A percentile compares a stretch with the other conserved stretches of the same genome.
phyloP scores from a whole-genome alignment of 1,140 invertebrate genomes.

The Lucilia cuprina region DNA sequence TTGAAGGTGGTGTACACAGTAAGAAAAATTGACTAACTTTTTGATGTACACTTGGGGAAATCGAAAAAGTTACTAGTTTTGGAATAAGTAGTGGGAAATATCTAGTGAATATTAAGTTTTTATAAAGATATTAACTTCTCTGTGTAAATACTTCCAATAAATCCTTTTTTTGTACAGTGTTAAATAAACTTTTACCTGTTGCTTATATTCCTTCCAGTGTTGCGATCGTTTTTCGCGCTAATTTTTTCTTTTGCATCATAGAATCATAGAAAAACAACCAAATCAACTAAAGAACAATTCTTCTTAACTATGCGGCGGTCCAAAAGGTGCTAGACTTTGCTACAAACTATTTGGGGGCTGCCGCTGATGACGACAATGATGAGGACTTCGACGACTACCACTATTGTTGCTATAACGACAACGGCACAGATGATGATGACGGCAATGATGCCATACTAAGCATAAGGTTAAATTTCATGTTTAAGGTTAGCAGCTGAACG shows the following conservation, averaged over 20 bases:
- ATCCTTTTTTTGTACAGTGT: not conserved
- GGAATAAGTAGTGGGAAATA: too few relatives aligned
- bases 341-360: not conserved
- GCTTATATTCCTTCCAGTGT: not conserved
- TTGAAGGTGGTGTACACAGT: constrained; percentile 20
- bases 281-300: not conserved
- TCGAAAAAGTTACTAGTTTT: too few relatives aligned
- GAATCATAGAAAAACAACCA: not conserved
- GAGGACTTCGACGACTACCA: not conserved
- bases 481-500: constrained; percentile 28
- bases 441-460: constrained; percentile 29
- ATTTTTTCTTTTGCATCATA: not conserved
- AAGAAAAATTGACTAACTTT: not conserved
- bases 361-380: not conserved
- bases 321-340: constrained; percentile 19
- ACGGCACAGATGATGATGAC: not conserved
- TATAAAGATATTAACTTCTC: too few relatives aligned
- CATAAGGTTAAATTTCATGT: constrained; percentile 31
- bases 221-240: not conserved
- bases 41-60: too few relatives aligned
- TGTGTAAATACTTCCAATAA: not conserved
- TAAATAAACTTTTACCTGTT: not conserved
- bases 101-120: too few relatives aligned
- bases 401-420: not conserved
- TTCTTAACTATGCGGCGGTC: constrained; percentile 28